Evolutionary conservation across 2,888 invertebrate species (phyloP).

Genomic region (Nemotelus pantherinus): DNA sequence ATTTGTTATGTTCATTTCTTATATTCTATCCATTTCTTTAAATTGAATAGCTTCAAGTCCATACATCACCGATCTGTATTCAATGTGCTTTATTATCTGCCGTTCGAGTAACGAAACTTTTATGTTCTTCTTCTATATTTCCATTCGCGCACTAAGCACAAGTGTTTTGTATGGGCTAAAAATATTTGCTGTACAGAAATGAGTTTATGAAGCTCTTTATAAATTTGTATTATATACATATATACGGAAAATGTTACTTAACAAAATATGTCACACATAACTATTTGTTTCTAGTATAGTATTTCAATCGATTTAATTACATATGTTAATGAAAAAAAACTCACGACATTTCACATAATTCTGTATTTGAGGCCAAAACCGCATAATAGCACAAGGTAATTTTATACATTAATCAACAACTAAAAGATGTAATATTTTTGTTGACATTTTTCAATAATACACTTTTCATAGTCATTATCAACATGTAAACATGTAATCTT

Average conservation of each 20-base stretch:
- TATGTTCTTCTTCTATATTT: background rate
- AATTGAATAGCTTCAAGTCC: constrained; percentile 13
- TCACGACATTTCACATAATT: constrained; percentile 39
- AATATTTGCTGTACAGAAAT: background rate
- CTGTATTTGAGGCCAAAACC: constrained; percentile 38
- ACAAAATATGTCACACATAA: constrained; percentile 41
- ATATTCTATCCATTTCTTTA: constrained; percentile 29
- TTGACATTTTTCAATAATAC: background rate
- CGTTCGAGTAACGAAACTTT: constrained; percentile 28
- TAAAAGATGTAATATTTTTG: background rate
- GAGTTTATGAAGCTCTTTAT: too few species aligned
- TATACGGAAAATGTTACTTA: constrained; percentile 10
- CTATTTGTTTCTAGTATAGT: background rate
- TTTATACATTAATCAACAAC: constrained; percentile 19
- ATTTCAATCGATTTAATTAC: background rate
- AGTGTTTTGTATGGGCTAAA: constrained; percentile 44
- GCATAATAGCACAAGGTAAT: constrained; percentile 48
- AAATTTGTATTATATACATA: constrained; percentile 16
- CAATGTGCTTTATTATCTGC: constrained; percentile 21
- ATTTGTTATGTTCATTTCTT: constrained; percentile 37
- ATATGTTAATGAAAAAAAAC: constrained; percentile 17
- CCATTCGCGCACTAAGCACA: background rate
- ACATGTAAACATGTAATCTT: background rate
- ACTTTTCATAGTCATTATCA: background rate
- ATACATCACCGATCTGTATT: constrained; percentile 21